Conservation (phyloP, 2,797 vertebrate species). For the Ctenopoma kingsleyae region DNA sequence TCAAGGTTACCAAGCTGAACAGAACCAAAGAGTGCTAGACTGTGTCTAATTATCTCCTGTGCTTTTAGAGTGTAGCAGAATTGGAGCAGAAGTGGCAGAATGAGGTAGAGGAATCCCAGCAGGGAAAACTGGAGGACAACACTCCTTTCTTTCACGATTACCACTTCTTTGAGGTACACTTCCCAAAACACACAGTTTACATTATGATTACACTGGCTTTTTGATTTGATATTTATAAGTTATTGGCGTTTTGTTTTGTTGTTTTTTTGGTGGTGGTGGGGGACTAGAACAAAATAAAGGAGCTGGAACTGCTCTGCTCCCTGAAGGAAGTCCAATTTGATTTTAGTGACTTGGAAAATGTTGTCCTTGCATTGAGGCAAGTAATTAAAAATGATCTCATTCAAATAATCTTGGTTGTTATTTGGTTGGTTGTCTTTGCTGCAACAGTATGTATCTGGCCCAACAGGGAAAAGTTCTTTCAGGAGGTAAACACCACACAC, state of each 20-base stretch:
- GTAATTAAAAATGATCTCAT: constrained; percentile 33
- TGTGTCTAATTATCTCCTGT: constrained; percentile 27
- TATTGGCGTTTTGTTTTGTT: not conserved
- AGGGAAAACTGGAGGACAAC: constrained; percentile 96
- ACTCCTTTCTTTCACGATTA: constrained; percentile 97
- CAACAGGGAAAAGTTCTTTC: constrained; percentile 95
- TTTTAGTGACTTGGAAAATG: constrained; percentile 95
- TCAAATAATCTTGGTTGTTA: not conserved
- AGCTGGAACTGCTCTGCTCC: constrained; percentile 96
- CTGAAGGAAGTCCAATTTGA: constrained; percentile 96
- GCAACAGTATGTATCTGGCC: constrained; percentile 32
- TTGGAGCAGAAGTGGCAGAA: constrained; percentile 99
- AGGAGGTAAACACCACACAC: constrained; percentile 92
- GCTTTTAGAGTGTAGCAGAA: constrained; percentile 93
- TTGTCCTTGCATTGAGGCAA: constrained; percentile 93
- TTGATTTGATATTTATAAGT: constrained; percentile 25
- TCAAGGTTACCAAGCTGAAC: not conserved
- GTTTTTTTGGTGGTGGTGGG: constrained; percentile 10
- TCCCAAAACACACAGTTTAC: not conserved
- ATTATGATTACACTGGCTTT: not conserved
- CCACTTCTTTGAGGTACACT: constrained; percentile 95
- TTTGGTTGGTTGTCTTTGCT: not conserved
- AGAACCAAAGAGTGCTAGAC: not conserved
- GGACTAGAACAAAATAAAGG: constrained; percentile 96
- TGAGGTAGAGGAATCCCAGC: constrained; percentile 94